Percentiles rank a stretch among this genome's conserved stretches.
phyloP scores from a whole-genome alignment of 2,888 invertebrate species.

The Microchrysa polita region DNA sequence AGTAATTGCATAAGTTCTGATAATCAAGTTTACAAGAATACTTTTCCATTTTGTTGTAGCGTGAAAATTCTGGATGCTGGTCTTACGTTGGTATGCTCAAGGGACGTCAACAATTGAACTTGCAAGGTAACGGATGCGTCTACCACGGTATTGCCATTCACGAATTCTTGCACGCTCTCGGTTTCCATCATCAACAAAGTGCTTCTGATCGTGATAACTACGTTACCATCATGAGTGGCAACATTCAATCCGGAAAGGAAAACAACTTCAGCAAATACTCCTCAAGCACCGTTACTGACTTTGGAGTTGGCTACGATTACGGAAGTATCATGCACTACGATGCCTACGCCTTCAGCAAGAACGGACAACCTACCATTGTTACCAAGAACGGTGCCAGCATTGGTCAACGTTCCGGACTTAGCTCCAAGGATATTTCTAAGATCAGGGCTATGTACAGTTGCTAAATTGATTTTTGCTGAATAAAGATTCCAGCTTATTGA shows the following conservation, averaged over 20 bases:
- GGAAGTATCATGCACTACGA: slow-evolving; percentile 74
- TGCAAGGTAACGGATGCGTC: slow-evolving; percentile 65
- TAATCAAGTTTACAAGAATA: background rate
- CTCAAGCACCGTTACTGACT: slow-evolving; percentile 68
- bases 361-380: slow-evolving; percentile 69
- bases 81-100: slow-evolving; percentile 66
- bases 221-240: slow-evolving; percentile 73
- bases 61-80: slow-evolving; percentile 62
- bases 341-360: slow-evolving; percentile 69
- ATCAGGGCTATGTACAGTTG: slow-evolving; percentile 71
- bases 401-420: slow-evolving; percentile 76
- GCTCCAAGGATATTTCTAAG: slow-evolving; percentile 73
- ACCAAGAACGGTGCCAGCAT: slow-evolving; percentile 65
- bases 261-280: slow-evolving; percentile 69
- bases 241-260: slow-evolving; percentile 67
- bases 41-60: background rate
- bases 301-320: slow-evolving; percentile 71
- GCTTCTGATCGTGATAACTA: slow-evolving; percentile 75
- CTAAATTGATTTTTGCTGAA: no score
- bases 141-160: slow-evolving; percentile 71
- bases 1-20: background rate
- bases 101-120: slow-evolving; percentile 64
- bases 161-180: slow-evolving; percentile 77
- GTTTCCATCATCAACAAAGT: slow-evolving; percentile 81
- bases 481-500: no score